These are phyloP conservation scores for Sebastes schlegelii DNA, from an alignment of 2,113 vertebrate genomes.

Conservation along the genomic window DNA sequence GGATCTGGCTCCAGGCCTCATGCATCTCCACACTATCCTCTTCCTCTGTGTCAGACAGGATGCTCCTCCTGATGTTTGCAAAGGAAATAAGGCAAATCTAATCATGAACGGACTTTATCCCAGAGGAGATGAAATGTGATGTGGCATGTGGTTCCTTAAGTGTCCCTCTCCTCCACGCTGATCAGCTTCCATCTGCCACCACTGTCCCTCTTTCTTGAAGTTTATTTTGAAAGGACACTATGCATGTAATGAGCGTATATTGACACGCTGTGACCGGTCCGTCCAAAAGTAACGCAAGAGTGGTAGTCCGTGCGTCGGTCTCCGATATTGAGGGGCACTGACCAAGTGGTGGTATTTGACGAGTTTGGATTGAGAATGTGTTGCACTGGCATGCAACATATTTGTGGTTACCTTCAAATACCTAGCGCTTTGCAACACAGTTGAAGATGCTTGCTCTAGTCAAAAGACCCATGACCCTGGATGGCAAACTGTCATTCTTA, in stretches of 20 bases:
- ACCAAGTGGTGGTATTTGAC: too few relatives aligned
- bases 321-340: too few relatives aligned
- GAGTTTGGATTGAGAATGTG: neutral
- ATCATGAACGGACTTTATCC: constrained; percentile 3
- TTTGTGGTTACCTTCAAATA: neutral
- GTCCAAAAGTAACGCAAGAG: too few relatives aligned
- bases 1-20: neutral
- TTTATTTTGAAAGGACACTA: too few relatives aligned
- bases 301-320: too few relatives aligned
- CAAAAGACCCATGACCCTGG: too few relatives aligned
- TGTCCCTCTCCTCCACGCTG: neutral
- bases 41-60: neutral
- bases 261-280: too few relatives aligned
- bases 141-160: neutral
- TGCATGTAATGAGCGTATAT: too few relatives aligned
- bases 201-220: neutral
- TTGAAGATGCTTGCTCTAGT: neutral
- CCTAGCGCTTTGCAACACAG: neutral
- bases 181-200: neutral
- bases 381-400: neutral
- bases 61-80: neutral
- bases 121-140: neutral
- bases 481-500: neutral
- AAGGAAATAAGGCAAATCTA: constrained; percentile 3
- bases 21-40: neutral